Base-by-base conservation (phyloP, 2,113 vertebrate genomes). In the Gopherus evgoodei region DNA sequence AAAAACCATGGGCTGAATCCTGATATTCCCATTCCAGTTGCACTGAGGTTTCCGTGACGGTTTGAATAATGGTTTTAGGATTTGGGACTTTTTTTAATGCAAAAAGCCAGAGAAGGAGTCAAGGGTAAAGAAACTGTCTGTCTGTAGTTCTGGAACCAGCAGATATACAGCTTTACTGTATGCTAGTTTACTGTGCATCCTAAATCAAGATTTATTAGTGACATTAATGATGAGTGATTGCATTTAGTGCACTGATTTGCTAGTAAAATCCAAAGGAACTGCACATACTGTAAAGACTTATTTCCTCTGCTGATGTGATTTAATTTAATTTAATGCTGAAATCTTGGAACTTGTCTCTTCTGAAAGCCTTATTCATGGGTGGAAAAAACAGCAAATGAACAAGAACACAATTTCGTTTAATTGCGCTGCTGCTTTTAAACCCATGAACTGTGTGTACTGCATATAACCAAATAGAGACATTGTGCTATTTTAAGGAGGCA, bases 291-390 rank as follows among this genome's bases (percentile, higher is more conserved):
- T 54, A 92, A 90, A 88, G 92, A 81, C 92, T 96, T 94, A 95
- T 94, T 98, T 97, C 97, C 95, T 95, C 76, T 59, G 35, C 72
- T 95, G 91, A 97, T 96, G 93, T 87, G 94, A 93, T 97, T 85
- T 93, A 83, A 93, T 93, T 94, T 90, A 96, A 96, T 98, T 95
- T 91, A 56, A 90, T 27, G n/a, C 80, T 69, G 76, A 93, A 93
- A 88, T 88, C 94, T 91, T 65, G 44, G 95, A 94, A 84, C 84
- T 88, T 81, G 7, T 90, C 91, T 90, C 91, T 87, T 90, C 53
- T 72, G 92, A 93, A 95, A 56, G 94, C 80, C 49, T 91, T 89
- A 9, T 87, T 93, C 81, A 22, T 29, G 57, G 93, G 87, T 72
- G 95, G 91, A 95, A 94, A 96, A 76, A 21, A 49, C 81, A 84